phyloP scores from a whole-genome alignment of 1,140 invertebrate genomes.

The Drosophila subpulchrella region DNA sequence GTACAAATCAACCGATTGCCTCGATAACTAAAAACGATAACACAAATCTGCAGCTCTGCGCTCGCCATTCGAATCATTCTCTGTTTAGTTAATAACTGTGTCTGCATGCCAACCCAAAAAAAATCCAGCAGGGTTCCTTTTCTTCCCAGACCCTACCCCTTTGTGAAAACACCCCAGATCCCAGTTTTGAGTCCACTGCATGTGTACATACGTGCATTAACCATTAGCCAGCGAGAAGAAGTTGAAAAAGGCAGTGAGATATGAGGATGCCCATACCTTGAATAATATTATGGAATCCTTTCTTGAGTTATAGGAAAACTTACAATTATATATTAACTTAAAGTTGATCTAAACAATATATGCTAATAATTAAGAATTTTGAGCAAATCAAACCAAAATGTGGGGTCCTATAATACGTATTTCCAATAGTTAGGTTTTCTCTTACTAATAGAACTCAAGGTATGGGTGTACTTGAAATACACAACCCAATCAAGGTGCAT shows the following conservation, averaged over 20 bases:
- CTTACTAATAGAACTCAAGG: background rate
- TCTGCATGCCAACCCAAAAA: slow-evolving; percentile 33
- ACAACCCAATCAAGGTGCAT: slow-evolving; percentile 21
- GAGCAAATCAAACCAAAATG: too few relatives aligned
- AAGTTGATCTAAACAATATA: too few relatives aligned
- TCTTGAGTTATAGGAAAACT: too few relatives aligned
- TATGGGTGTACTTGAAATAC: slow-evolving; percentile 1
- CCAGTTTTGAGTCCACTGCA: slow-evolving; percentile 13
- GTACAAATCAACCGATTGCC: slow-evolving; percentile 25
- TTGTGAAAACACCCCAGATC: background rate
- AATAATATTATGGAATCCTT: background rate
- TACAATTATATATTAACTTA: too few relatives aligned
- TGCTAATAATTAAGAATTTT: too few relatives aligned
- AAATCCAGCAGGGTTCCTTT: slow-evolving; percentile 17
- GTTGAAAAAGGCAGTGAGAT: slow-evolving; percentile 3
- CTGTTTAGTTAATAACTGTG: slow-evolving; percentile 32
- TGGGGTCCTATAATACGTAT: too few relatives aligned
- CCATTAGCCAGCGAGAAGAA: slow-evolving; percentile 8
- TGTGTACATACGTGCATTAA: slow-evolving; percentile 20
- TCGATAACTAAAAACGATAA: slow-evolving; percentile 43
- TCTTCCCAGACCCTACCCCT: slow-evolving; percentile 8
- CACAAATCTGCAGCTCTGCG: slow-evolving; percentile 22
- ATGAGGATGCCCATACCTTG: slow-evolving; percentile 7
- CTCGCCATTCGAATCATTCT: slow-evolving; percentile 33
- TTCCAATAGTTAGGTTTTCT: background rate